Evolutionary conservation across 2,797 vertebrate genomes (phyloP).

Genomic region (Atherinosoma microstoma): DNA sequence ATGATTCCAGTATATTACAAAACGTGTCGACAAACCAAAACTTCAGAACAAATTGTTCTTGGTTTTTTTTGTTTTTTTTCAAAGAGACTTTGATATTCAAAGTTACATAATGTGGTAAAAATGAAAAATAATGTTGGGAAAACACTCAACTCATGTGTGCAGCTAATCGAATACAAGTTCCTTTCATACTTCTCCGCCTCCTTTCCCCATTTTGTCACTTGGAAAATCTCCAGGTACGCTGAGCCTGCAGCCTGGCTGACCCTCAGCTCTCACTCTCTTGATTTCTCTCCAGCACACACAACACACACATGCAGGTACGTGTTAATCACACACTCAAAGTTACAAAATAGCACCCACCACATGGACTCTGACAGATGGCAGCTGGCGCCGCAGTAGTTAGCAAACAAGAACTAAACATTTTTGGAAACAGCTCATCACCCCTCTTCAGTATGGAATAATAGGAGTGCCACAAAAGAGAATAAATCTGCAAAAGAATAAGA

Average conservation of each 20-base stretch:
- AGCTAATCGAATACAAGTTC: constrained; percentile 63
- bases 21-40: not conserved
- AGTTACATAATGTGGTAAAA: not conserved
- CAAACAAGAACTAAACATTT: constrained; percentile 30
- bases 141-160: constrained; percentile 17
- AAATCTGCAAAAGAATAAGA: constrained; percentile 1
- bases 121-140: constrained; percentile 26
- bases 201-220: constrained; percentile 59
- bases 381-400: constrained; percentile 47
- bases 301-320: constrained; percentile 33
- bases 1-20: not conserved
- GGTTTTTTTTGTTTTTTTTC: not conserved
- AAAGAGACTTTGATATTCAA: not conserved
- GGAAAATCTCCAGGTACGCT: constrained; percentile 76
- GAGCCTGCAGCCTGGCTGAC: constrained; percentile 73
- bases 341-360: constrained; percentile 59
- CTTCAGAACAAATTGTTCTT: not conserved
- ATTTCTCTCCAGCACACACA: constrained; percentile 49
- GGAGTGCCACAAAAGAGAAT: not conserved
- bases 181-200: constrained; percentile 51
- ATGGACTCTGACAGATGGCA: constrained; percentile 65
- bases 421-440: constrained; percentile 32
- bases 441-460: constrained; percentile 22
- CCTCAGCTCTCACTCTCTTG: constrained; percentile 58
- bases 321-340: constrained; percentile 33